These are phyloP conservation scores for Palythoa heliodiscus DNA, from an alignment of 92 coral and sea anemone species.

Conservation along the genomic window DNA sequence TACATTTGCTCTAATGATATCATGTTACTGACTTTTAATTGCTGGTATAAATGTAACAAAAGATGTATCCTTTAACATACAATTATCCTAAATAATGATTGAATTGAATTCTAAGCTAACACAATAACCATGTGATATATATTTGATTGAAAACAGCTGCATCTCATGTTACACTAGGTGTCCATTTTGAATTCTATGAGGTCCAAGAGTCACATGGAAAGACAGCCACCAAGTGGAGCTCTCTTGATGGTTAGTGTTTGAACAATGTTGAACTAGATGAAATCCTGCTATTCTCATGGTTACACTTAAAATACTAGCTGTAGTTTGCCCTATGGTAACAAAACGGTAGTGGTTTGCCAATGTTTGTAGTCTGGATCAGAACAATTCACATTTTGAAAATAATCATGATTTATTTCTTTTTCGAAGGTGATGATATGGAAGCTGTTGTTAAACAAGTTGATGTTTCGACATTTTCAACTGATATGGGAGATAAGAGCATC, in stretches of 20 bases:
- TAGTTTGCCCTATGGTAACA: slow-evolving; percentile 9
- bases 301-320: too few species aligned
- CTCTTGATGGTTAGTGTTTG: not conserved
- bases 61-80: too few species aligned
- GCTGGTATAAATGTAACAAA: too few species aligned
- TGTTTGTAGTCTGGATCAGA: not conserved
- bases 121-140: not conserved
- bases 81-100: too few species aligned
- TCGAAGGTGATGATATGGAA: not conserved
- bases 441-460: not conserved
- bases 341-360: too few species aligned
- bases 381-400: not conserved
- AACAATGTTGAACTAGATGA: too few species aligned
- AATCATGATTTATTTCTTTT: not conserved
- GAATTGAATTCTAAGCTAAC: not conserved
- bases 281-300: not conserved
- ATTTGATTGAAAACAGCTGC: not conserved
- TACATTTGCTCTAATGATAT: too few species aligned
- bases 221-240: not conserved
- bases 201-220: not conserved
- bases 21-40: too few species aligned
- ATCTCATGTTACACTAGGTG: not conserved
- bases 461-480: not conserved
- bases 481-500: not conserved
- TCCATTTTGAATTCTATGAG: slow-evolving; percentile 4